These are phyloP conservation scores for Etia nguti DNA, from an alignment of 2,113 vertebrate genomes.

Conservation along the genomic window DNA sequence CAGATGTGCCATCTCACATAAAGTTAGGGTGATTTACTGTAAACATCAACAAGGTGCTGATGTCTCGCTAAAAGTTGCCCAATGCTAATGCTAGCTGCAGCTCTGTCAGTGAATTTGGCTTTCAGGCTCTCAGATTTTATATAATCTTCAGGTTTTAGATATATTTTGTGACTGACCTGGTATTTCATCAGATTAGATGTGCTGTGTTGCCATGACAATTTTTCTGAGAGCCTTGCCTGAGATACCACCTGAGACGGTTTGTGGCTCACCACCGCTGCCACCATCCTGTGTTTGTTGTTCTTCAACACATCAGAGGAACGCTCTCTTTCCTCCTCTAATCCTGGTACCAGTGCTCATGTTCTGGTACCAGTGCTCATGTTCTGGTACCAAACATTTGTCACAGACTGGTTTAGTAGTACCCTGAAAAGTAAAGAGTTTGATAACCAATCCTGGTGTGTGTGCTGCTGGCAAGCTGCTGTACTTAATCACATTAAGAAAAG, in stretches of 20 bases:
- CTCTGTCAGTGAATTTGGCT: neutral
- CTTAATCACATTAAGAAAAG: neutral
- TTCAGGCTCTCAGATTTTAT: neutral
- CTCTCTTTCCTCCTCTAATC: neutral
- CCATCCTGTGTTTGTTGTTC: neutral
- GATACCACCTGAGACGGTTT: neutral
- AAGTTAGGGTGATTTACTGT: neutral
- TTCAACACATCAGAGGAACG: neutral
- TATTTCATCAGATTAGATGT: neutral
- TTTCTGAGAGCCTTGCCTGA: neutral
- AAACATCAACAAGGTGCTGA: neutral
- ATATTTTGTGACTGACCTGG: neutral
- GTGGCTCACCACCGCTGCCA: neutral
- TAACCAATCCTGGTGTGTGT: neutral
- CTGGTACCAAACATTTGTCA: neutral
- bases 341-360: neutral
- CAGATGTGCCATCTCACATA: neutral
- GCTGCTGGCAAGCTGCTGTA: neutral
- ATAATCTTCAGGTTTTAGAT: neutral
- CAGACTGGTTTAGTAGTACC: neutral
- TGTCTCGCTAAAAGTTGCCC: neutral
- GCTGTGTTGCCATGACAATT: neutral
- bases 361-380: neutral
- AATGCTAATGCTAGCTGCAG: neutral
- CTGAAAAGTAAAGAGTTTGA: neutral